A percentile compares a stretch with the other conserved stretches of the same genome.
phyloP scores from a whole-genome alignment of 2,888 invertebrate genomes.

The Silvanus unidentatus region DNA sequence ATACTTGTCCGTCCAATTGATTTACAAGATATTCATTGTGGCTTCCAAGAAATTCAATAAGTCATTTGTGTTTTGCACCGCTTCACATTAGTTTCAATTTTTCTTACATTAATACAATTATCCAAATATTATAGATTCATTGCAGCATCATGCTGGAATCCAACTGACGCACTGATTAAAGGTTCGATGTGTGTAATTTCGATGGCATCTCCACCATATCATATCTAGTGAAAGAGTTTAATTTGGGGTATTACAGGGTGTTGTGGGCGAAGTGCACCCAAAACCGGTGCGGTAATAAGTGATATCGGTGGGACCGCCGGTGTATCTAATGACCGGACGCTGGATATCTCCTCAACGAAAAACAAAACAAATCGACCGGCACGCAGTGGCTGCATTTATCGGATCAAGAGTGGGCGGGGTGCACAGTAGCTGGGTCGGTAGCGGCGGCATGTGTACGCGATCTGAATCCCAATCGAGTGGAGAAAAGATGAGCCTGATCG shows the following conservation, averaged over 20 bases:
- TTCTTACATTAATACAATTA: too few species aligned
- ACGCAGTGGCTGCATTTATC: conserved; percentile 37
- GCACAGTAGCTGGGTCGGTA: conserved; percentile 34
- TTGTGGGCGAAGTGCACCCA: too few species aligned
- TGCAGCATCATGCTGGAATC: too few species aligned
- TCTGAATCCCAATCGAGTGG: conserved; percentile 39
- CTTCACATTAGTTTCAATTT: too few species aligned
- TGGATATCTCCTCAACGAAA: conserved; percentile 23
- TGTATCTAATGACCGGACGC: conserved; percentile 37
- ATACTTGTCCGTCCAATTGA: conserved; percentile 9
- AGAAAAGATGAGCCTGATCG: conserved; percentile 9
- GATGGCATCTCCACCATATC: too few species aligned
- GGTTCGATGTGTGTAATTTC: too few species aligned
- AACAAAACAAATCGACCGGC: conserved; percentile 39
- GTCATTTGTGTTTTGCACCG: conserved; percentile 5
- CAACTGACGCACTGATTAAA: too few species aligned
- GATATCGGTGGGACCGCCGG: conserved; percentile 26
- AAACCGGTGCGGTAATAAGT: conserved; percentile 25
- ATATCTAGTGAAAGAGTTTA: too few species aligned
- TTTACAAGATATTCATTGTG: conserved; percentile 15
- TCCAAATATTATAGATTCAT: too few species aligned
- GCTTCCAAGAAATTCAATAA: conserved; percentile 11
- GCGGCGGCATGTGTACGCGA: conserved; percentile 35
- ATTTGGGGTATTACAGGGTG: too few species aligned
- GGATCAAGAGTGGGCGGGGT: conserved; percentile 44